Evolutionary conservation across 2,113 vertebrate species (phyloP).

Genomic region (Silurus meridionalis): DNA sequence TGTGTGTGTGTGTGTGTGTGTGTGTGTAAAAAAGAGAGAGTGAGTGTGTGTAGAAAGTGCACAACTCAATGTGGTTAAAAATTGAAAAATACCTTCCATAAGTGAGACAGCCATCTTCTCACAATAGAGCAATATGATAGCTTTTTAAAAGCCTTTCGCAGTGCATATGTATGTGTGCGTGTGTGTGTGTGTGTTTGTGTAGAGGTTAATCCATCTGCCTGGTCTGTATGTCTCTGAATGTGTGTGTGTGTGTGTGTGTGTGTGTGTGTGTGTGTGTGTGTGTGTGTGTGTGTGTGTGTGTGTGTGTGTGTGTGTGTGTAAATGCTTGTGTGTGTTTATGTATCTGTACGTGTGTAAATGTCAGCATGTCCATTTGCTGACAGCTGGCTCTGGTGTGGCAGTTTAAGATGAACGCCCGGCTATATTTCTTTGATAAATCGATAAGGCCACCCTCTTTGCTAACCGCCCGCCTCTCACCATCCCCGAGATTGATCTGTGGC

Average conservation of each 20-base stretch:
- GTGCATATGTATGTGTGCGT: slow-evolving; percentile 28
- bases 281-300: slow-evolving; percentile 50
- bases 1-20: slow-evolving; percentile 29
- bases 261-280: slow-evolving; percentile 50
- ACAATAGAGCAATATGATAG: slow-evolving; percentile 62
- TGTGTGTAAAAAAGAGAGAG: no score
- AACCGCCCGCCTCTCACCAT: slow-evolving; percentile 65
- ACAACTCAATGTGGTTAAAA: slow-evolving; percentile 57
- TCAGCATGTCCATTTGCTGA: slow-evolving; percentile 63
- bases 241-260: slow-evolving; percentile 41
- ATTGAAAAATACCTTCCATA: slow-evolving; percentile 57
- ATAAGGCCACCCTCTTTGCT: slow-evolving; percentile 71
- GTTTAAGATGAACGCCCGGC: slow-evolving; percentile 69
- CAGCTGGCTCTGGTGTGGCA: slow-evolving; percentile 73
- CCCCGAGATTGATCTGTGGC: slow-evolving; percentile 72
- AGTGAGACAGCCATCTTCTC: slow-evolving; percentile 57
- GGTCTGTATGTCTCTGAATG: slow-evolving; percentile 48
- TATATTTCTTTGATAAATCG: slow-evolving; percentile 74
- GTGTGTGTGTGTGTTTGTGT: slow-evolving; percentile 35
- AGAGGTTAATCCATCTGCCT: slow-evolving; percentile 29
- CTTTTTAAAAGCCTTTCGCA: slow-evolving; percentile 49
- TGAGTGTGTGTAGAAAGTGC: slow-evolving; percentile 21
- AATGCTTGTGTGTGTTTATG: slow-evolving; percentile 36
- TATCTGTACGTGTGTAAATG: slow-evolving; percentile 56
- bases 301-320: slow-evolving; percentile 36